Evolutionary conservation across 2,888 invertebrate genomes (phyloP).

Genomic region (Clusia tigrina): DNA sequence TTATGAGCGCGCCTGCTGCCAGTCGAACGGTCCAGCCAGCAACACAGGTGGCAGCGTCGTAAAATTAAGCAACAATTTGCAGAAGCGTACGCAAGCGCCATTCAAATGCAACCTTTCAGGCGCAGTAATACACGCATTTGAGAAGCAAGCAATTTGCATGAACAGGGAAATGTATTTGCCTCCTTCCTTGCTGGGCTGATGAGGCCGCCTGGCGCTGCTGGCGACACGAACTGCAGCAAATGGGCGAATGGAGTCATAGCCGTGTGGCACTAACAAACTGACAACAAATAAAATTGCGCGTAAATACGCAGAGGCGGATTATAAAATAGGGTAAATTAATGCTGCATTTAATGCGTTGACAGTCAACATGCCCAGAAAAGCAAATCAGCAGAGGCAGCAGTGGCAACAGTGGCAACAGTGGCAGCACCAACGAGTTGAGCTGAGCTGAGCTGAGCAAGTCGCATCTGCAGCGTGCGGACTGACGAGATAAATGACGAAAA

Average conservation of each 20-base stretch:
- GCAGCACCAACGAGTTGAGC: slow-evolving; percentile 20
- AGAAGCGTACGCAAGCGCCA: not conserved
- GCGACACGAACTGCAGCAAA: not conserved
- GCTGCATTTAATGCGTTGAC: slow-evolving; percentile 1
- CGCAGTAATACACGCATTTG: too few species aligned
- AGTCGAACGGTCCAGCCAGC: not conserved
- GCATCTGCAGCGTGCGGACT: not conserved
- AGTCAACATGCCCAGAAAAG: not conserved
- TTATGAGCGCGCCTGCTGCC: not conserved
- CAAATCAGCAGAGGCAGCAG: slow-evolving; percentile 3
- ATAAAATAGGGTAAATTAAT: not conserved
- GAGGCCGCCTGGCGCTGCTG: not conserved
- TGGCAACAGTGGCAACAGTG: slow-evolving; percentile 1
- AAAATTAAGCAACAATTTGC: slow-evolving; percentile 7
- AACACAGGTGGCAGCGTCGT: slow-evolving; percentile 1
- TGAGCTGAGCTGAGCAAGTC: not conserved
- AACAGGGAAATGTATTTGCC: not conserved
- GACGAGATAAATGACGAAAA: slow-evolving; percentile 5
- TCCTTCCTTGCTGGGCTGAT: not conserved
- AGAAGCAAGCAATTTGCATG: not conserved
- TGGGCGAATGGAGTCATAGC: slow-evolving; percentile 1
- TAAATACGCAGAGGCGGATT: not conserved
- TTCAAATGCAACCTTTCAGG: not conserved
- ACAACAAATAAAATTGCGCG: slow-evolving; percentile 3
- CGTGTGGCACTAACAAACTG: not conserved